These are phyloP conservation scores for Neoseiulus cucumeris DNA, from an alignment of 1,140 invertebrate genomes.

Conservation along the genomic window DNA sequence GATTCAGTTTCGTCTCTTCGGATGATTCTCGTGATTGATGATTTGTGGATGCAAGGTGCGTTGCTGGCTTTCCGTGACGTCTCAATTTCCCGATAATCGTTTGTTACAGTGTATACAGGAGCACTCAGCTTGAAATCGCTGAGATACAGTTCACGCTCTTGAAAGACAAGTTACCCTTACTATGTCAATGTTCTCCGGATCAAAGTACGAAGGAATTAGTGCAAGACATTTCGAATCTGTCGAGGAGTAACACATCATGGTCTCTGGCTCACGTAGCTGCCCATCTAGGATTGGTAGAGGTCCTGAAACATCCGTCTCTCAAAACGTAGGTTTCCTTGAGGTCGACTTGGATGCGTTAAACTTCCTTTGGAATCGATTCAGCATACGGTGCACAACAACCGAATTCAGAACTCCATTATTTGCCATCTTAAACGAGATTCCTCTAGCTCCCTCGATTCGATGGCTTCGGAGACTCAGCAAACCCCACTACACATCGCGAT, in stretches of 20 bases:
- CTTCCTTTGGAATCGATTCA: too few species aligned
- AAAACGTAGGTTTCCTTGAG: background rate
- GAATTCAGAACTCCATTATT: too few species aligned
- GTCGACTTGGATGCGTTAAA: too few species aligned
- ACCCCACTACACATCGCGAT: slow-evolving; percentile 23
- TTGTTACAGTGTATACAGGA: slow-evolving; percentile 48
- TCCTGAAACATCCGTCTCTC: background rate
- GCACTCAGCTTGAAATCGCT: slow-evolving; percentile 37
- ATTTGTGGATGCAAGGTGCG: too few species aligned
- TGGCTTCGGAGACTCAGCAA: slow-evolving; percentile 13
- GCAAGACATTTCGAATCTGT: slow-evolving; percentile 50
- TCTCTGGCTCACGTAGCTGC: slow-evolving; percentile 12
- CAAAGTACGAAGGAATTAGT: slow-evolving; percentile 24
- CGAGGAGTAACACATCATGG: background rate
- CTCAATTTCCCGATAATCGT: slow-evolving; percentile 12
- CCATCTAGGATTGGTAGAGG: slow-evolving; percentile 13
- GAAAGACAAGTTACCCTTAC: slow-evolving; percentile 28
- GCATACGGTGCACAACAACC: too few species aligned
- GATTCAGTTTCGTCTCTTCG: background rate
- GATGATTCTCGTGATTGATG: too few species aligned
- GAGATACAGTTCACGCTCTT: slow-evolving; percentile 46
- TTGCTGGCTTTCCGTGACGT: background rate
- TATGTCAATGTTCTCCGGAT: slow-evolving; percentile 22
- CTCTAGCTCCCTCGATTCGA: slow-evolving; percentile 14
- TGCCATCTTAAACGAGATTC: too few species aligned